Conservation (phyloP, 1,140 invertebrate species). For the Caenorhabditis elegans region DNA sequence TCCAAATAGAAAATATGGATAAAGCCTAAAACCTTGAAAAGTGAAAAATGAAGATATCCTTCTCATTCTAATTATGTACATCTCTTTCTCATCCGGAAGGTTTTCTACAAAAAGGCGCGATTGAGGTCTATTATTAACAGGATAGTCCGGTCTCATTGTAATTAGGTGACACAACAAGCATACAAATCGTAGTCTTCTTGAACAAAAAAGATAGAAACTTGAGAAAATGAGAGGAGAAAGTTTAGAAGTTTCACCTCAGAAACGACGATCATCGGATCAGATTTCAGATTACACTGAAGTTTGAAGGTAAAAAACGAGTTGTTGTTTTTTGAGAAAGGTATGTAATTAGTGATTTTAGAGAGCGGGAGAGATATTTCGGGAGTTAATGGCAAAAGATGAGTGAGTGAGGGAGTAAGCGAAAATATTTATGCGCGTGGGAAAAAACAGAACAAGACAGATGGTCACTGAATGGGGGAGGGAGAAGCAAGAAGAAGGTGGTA, state of each 20-base stretch:
- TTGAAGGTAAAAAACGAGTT: not conserved
- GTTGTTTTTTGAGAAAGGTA: constrained; percentile 16
- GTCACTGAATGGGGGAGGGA: not conserved
- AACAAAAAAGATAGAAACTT: not conserved
- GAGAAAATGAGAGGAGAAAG: not conserved
- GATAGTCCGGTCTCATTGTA: constrained; percentile 23
- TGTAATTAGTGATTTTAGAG: constrained; percentile 14
- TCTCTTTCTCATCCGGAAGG: not conserved
- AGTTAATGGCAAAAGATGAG: not conserved
- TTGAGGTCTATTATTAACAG: constrained; percentile 29
- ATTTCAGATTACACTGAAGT: not conserved
- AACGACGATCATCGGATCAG: not conserved
- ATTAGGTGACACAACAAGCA: constrained; percentile 16
- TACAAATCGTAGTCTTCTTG: not conserved
- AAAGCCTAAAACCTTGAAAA: too few species aligned
- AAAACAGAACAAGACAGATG: not conserved
- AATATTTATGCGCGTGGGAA: constrained; percentile 19
- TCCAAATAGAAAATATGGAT: too few species aligned
- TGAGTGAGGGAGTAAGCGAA: not conserved
- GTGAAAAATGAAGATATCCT: not conserved
- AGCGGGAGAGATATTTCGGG: not conserved
- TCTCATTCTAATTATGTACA: not conserved
- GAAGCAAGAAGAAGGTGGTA: too few species aligned
- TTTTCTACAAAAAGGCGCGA: not conserved
- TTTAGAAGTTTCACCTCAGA: not conserved